phyloP scores from a whole-genome alignment of 2,113 vertebrate genomes.

The Triplophysa dalaica region DNA sequence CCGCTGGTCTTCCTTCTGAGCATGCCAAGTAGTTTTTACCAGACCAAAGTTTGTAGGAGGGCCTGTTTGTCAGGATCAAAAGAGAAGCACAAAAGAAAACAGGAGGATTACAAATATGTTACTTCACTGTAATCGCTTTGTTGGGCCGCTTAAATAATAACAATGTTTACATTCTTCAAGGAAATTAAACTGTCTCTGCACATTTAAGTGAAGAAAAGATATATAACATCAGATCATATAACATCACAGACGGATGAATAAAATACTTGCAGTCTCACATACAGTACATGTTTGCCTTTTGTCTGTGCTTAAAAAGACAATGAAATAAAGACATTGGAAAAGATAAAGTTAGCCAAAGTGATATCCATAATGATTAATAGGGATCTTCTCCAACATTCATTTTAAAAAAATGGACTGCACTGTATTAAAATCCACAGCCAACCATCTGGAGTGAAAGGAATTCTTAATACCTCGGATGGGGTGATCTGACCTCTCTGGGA shows the following conservation, averaged over 20 bases:
- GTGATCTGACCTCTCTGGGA: slow-evolving; percentile 73
- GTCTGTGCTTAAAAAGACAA: neutral
- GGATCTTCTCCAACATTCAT: slow-evolving; percentile 5
- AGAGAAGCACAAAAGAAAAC: neutral
- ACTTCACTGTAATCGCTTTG: neutral
- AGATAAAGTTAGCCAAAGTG: neutral
- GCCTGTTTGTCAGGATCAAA: slow-evolving; percentile 56
- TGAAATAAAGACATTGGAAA: neutral
- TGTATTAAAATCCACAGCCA: slow-evolving; percentile 13
- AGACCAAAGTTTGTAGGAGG: slow-evolving; percentile 78
- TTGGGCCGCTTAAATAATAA: no score
- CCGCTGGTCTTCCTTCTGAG: slow-evolving; percentile 49
- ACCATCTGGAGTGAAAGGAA: slow-evolving; percentile 23
- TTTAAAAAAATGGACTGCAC: slow-evolving; percentile 1
- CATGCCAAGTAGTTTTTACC: slow-evolving; percentile 56
- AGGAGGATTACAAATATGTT: neutral
- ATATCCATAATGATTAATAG: neutral
- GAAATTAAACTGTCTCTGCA: no score
- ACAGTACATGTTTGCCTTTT: neutral
- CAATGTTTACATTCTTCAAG: no score
- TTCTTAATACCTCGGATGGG: slow-evolving; percentile 66
- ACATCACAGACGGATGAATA: slow-evolving; percentile 63
- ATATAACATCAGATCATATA: slow-evolving; percentile 33
- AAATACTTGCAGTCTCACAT: slow-evolving; percentile 44
- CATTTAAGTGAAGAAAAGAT: no score